Conservation (phyloP, 2,113 vertebrate genomes). For the Zosterops pallidus region DNA sequence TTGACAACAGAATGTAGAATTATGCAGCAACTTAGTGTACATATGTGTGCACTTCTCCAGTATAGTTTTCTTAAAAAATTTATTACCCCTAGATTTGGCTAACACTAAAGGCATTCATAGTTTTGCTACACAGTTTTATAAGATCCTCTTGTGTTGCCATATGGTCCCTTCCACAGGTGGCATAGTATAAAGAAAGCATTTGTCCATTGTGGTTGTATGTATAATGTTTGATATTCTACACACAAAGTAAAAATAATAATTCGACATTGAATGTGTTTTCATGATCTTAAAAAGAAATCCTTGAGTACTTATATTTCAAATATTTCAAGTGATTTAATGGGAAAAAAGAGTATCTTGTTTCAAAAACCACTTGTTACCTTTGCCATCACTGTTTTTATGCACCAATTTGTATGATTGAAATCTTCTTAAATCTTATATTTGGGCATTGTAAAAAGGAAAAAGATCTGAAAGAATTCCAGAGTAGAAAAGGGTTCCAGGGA, state of each 20-base stretch:
- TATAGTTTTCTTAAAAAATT: background rate
- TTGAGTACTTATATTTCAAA: background rate
- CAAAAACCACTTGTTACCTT: background rate
- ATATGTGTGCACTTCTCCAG: background rate
- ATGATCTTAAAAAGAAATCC: background rate
- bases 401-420: background rate
- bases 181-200: background rate
- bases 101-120: slow-evolving; percentile 25
- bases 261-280: background rate
- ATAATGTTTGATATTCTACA: background rate
- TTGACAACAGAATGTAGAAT: background rate
- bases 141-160: background rate
- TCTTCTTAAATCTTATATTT: background rate
- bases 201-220: background rate
- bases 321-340: background rate
- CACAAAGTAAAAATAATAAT: background rate
- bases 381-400: background rate
- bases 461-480: background rate
- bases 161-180: background rate
- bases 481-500: background rate
- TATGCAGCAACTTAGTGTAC: background rate
- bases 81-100: background rate
- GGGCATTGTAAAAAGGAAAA: background rate
- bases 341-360: background rate
- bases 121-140: background rate